phyloP scores from a whole-genome alignment of 2,888 invertebrate genomes.

The Encarsia formosa region DNA sequence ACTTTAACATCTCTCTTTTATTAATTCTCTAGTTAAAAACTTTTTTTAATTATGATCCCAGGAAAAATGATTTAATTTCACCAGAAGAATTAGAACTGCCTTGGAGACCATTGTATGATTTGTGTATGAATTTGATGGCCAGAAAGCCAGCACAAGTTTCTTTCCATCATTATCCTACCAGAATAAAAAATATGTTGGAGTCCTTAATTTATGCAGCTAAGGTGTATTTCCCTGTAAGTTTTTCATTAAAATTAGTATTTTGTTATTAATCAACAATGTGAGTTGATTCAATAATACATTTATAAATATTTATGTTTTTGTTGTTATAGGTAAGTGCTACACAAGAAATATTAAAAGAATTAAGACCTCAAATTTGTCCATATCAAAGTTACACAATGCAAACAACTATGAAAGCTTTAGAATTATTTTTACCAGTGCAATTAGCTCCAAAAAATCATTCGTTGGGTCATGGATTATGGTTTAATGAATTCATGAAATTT shows the following conservation, averaged over 20 bases:
- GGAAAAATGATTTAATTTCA: slow-evolving; percentile 72
- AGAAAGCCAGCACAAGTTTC: slow-evolving; percentile 6
- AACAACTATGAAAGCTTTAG: slow-evolving; percentile 60
- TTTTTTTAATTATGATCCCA: no score
- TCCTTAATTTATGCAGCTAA: slow-evolving; percentile 11
- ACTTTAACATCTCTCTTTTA: no score
- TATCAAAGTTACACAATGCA: slow-evolving; percentile 58
- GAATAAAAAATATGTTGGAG: slow-evolving; percentile 12
- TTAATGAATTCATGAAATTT: slow-evolving; percentile 71
- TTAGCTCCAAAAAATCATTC: slow-evolving; percentile 61
- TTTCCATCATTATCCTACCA: slow-evolving; percentile 12
- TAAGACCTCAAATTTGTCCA: slow-evolving; percentile 75
- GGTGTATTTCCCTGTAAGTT: slow-evolving; percentile 25
- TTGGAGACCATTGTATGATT: slow-evolving; percentile 78
- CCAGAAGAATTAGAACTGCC: slow-evolving; percentile 76
- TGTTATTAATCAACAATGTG: neutral
- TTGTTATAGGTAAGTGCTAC: slow-evolving; percentile 63
- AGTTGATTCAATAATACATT: neutral
- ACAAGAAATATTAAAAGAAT: slow-evolving; percentile 79
- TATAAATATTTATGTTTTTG: slow-evolving; percentile 29
- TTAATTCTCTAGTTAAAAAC: no score
- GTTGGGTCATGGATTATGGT: slow-evolving; percentile 72
- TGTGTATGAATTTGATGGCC: slow-evolving; percentile 14
- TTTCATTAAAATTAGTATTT: neutral
- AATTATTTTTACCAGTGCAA: slow-evolving; percentile 74